phyloP scores from a whole-genome alignment of 92 coral and sea anemone genomes.

The Nematostella vectensis region DNA sequence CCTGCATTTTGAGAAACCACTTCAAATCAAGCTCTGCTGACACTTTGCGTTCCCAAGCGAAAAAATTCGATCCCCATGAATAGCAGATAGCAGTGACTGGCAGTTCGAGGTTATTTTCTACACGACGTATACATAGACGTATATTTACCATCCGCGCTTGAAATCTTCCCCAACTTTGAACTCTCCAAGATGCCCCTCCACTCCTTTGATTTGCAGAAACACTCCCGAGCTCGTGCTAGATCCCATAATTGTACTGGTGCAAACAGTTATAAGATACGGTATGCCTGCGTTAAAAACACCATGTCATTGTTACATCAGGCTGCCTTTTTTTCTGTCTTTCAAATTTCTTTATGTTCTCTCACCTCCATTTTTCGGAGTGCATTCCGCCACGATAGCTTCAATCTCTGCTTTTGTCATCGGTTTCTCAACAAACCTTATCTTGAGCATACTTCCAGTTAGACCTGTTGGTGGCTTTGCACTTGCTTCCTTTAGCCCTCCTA shows the following conservation, averaged over 20 bases:
- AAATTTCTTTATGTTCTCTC: too few relatives aligned
- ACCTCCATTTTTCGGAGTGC: constrained; percentile 22
- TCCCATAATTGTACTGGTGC: constrained; percentile 29
- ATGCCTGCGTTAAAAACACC: too few relatives aligned
- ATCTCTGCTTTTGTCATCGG: constrained; percentile 20
- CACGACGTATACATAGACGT: too few relatives aligned
- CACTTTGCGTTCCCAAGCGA: too few relatives aligned
- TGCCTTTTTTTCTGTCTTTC: too few relatives aligned
- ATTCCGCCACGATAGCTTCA: constrained; percentile 1
- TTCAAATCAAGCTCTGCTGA: too few relatives aligned
- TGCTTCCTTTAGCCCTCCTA: constrained; percentile 38
- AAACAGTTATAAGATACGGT: constrained; percentile 53
- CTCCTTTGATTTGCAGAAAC: constrained; percentile 47
- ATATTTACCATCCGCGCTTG: constrained; percentile 38
- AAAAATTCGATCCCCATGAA: too few relatives aligned
- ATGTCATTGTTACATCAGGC: too few relatives aligned
- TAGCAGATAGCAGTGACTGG: too few relatives aligned
- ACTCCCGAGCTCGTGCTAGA: constrained; percentile 56
- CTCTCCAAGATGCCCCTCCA: constrained; percentile 52
- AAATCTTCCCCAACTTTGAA: constrained; percentile 25
- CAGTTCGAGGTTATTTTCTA: too few relatives aligned
- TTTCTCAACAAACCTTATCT: constrained; percentile 21
- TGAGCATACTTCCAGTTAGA: constrained; percentile 31
- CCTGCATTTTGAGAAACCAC: too few relatives aligned
- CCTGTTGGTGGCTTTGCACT: constrained; percentile 9